Base-by-base conservation (phyloP, 2,113 vertebrate genomes). In the Microcebus lehilahytsara region DNA sequence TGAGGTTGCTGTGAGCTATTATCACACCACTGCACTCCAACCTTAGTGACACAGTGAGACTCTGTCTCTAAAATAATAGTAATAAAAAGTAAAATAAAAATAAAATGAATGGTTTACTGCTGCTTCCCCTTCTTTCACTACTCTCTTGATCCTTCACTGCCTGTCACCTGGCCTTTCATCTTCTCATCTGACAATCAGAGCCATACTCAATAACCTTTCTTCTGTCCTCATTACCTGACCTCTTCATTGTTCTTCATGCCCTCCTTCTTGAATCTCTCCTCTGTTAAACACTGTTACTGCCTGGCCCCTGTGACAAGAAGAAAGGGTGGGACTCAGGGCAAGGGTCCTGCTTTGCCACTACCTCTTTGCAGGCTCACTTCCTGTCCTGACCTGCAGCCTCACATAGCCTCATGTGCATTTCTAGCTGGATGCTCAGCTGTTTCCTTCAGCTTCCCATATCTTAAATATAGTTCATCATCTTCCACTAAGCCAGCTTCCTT, bases 391-490 rank as follows among this genome's bases (percentile, higher is more conserved):
- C 9, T 66, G 20, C 9, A 9, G 78, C n/a, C n/a, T 37, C 49
- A 11, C 13, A 37, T 53, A 46, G 56, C 11, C 69, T 49, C 37
- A 25, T 46, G 56, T 66, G 14, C 79, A 58, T 83, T 92, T 80
- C 74, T 79, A 69, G 74, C 62, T 75, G 77, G 32, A 56, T 81
- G 77, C 20, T 64, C 27, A 53, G 27, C 49, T 96, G 53, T 72
- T 91, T 56, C 74, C 49, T 89, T 77, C 83, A 51, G 58, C 34
- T 67, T 71, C 34, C 56, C 56, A 1, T 80, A n/a, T 67, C 67
- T 88, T 30, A 89, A 94, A 92, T 69, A 74, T 3, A 92, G 42
- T 66, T 93, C 62, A 88, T 40, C 74, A 64, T 95, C 67, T 75
- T 91, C 40, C 49, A 75, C 5, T 9, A 89, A 93, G 64, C 67